Percentiles rank a stretch among this genome's conserved stretches.
Conservation (phyloP, 1,140 invertebrate species). For the Cherax destructor region DNA sequence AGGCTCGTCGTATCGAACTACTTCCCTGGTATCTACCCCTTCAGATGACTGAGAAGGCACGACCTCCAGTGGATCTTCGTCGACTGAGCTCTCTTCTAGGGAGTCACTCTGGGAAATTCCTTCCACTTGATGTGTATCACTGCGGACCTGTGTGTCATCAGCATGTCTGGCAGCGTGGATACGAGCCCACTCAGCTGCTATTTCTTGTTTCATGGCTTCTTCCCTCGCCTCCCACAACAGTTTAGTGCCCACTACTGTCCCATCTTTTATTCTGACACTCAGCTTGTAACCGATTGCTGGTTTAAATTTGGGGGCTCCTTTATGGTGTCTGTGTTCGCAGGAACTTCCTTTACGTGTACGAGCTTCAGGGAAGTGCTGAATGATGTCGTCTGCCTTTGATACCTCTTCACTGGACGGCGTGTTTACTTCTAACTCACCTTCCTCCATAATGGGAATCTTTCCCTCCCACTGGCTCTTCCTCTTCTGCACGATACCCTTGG, state of each 20-base stretch:
- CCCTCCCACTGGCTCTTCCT: conserved; percentile 7
- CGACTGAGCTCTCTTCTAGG: not conserved
- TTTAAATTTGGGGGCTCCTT: not conserved
- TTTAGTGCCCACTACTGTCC: conserved; percentile 15
- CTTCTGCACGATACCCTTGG: conserved; percentile 3
- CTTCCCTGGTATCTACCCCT: conserved; percentile 22
- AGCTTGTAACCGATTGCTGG: not conserved
- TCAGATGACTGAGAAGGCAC: conserved; percentile 34
- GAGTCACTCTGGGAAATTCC: not conserved
- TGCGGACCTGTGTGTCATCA: not conserved
- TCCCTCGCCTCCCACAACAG: conserved; percentile 38
- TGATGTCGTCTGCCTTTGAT: not conserved
- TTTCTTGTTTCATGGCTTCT: not conserved
- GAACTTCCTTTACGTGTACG: not conserved
- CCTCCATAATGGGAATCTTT: not conserved
- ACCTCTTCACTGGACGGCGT: not conserved
- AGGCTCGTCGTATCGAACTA: conserved; percentile 38
- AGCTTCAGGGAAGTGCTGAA: not conserved
- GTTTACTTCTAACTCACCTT: not conserved
- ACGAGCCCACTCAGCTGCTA: not conserved
- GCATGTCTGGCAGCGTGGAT: not conserved
- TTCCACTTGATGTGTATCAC: not conserved
- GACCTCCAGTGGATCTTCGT: conserved; percentile 22
- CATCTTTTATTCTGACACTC: conserved; percentile 27
- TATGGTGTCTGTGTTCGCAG: not conserved